Percentiles rank a stretch among this genome's conserved stretches.
phyloP scores from a whole-genome alignment of 2,888 invertebrate genomes.

The Oscheius sp. region DNA sequence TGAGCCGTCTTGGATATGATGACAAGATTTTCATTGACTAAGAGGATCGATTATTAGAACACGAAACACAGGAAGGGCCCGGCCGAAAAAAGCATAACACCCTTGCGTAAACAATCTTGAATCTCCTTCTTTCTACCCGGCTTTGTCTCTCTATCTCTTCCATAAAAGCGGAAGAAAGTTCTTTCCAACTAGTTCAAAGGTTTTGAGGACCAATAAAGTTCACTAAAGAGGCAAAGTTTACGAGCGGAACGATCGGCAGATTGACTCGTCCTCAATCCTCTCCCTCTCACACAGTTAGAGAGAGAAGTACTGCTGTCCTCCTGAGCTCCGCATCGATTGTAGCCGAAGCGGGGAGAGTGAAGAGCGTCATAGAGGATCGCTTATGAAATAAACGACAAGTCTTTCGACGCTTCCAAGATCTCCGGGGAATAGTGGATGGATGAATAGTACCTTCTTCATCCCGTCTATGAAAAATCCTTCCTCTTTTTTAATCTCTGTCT shows the following conservation, averaged over 20 bases:
- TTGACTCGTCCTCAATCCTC: too few species aligned
- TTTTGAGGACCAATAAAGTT: neutral
- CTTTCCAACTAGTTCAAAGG: neutral
- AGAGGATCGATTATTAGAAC: too few species aligned
- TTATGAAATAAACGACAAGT: constrained; percentile 34
- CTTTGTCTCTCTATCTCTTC: too few species aligned
- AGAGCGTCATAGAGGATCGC: constrained; percentile 31
- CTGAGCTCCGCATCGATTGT: constrained; percentile 28
- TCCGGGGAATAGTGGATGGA: neutral
- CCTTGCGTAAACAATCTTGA: too few species aligned
- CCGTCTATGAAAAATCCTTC: neutral
- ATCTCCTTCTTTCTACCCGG: too few species aligned
- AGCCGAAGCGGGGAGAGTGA: constrained; percentile 19
- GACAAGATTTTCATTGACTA: too few species aligned
- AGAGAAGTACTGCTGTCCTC: neutral
- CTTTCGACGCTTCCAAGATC: constrained; percentile 20
- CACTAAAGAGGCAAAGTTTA: neutral
- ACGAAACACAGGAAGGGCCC: too few species aligned
- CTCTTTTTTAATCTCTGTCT: neutral
- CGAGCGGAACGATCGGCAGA: neutral
- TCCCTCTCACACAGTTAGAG: too few species aligned
- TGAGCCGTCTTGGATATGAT: too few species aligned
- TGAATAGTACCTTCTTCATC: too few species aligned
- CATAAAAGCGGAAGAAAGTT: neutral
- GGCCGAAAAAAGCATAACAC: too few species aligned